A percentile compares a stretch with the other conserved stretches of the same genome.
Evolutionary conservation across 1,140 invertebrate genomes (phyloP).

Genomic region (Sinella curviseta): DNA sequence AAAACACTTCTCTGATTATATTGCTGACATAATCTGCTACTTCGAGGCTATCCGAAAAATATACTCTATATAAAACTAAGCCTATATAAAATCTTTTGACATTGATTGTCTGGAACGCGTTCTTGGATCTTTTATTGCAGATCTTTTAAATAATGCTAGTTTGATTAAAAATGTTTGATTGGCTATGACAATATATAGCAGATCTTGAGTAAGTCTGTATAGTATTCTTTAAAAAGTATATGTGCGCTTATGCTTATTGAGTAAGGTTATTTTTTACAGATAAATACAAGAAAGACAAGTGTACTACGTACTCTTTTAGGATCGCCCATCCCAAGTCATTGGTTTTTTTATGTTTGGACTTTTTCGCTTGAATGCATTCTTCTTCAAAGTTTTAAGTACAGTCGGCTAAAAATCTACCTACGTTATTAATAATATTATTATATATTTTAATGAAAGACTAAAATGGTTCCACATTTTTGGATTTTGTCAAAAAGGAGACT

Average conservation of each 20-base stretch:
- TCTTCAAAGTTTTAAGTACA: neutral
- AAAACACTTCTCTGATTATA: too few relatives aligned
- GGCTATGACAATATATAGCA: neutral
- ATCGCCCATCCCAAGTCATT: neutral
- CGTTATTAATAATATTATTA: neutral
- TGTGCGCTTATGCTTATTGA: too few relatives aligned
- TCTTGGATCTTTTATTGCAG: slow-evolving; percentile 9
- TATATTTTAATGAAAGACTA: slow-evolving; percentile 17
- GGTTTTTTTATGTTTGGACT: neutral
- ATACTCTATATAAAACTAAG: too few relatives aligned
- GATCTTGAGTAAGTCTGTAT: neutral
- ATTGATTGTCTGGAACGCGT: slow-evolving; percentile 20
- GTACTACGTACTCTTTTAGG: neutral
- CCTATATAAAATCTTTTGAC: neutral
- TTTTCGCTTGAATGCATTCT: neutral
- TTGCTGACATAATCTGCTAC: too few relatives aligned
- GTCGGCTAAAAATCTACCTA: neutral
- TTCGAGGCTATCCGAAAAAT: too few relatives aligned
- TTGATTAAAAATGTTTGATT: slow-evolving; percentile 11
- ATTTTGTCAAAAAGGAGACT: slow-evolving; percentile 11
- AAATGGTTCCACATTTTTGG: slow-evolving; percentile 3
- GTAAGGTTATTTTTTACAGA: slow-evolving; percentile 13
- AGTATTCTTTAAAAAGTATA: neutral
- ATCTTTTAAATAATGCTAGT: neutral
- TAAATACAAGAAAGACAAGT: slow-evolving; percentile 7